Conservation (phyloP, 2,888 invertebrate genomes). For the Entomobrya proxima region DNA sequence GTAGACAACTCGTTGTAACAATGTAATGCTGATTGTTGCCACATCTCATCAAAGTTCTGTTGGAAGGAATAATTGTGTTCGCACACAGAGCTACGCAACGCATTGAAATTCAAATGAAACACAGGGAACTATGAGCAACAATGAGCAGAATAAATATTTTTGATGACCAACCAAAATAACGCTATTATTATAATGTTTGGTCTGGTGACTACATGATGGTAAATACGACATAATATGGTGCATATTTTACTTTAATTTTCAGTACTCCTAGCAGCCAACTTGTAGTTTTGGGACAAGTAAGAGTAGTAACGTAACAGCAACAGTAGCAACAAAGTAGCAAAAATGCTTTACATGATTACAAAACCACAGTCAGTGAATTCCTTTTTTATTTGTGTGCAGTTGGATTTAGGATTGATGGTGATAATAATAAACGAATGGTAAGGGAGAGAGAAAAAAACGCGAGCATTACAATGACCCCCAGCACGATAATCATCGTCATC, state of each 20-base stretch:
- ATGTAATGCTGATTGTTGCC: not conserved
- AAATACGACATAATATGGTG: constrained; percentile 6
- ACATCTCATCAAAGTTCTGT: not conserved
- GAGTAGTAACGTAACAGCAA: not conserved
- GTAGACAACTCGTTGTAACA: not conserved
- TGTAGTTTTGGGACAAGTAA: not conserved
- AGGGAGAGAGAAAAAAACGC: constrained; percentile 34
- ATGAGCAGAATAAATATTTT: too few species aligned
- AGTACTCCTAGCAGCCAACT: not conserved
- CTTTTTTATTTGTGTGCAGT: constrained; percentile 10
- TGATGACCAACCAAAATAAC: constrained; percentile 1
- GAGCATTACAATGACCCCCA: constrained; percentile 69
- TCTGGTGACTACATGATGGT: constrained; percentile 12
- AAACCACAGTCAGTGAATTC: constrained; percentile 23
- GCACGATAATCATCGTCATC: constrained; percentile 42
- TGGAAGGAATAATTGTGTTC: not conserved
- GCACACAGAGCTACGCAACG: not conserved
- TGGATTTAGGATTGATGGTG: constrained; percentile 35
- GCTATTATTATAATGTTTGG: constrained; percentile 11
- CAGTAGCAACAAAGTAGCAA: too few species aligned
- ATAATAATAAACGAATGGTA: constrained; percentile 28
- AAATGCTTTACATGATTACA: constrained; percentile 32
- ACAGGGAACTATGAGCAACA: not conserved
- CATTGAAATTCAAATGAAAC: constrained; percentile 31
- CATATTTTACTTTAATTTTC: not conserved